Evolutionary conservation across 2,113 vertebrate species (phyloP).

Genomic region (Phasianus colchicus): DNA sequence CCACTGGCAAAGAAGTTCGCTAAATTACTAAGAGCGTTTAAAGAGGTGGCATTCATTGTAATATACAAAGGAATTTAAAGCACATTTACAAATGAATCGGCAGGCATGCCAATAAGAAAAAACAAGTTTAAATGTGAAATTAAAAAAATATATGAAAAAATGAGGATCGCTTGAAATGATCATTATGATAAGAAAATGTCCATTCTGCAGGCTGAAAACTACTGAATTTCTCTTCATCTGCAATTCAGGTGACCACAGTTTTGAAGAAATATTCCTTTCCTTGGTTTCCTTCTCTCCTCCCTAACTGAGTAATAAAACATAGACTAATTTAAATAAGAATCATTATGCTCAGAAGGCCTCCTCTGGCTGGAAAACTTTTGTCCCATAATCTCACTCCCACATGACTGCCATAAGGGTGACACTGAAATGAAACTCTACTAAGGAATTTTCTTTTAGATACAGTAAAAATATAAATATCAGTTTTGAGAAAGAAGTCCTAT

Average conservation of each 20-base stretch:
- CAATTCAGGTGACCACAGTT: conserved; percentile 60
- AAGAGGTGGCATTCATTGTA: conserved; percentile 74
- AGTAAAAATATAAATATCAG: conserved; percentile 55
- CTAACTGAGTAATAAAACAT: conserved; percentile 74
- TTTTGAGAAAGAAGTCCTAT: conserved; percentile 10
- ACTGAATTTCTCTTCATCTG: conserved; percentile 54
- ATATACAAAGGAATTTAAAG: conserved; percentile 75
- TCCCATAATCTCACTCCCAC: conserved; percentile 67
- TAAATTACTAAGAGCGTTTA: conserved; percentile 71
- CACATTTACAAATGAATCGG: conserved; percentile 72
- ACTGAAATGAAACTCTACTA: conserved; percentile 65
- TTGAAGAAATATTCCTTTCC: conserved; percentile 58
- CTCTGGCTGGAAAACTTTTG: conserved; percentile 70
- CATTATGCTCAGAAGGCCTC: conserved; percentile 74
- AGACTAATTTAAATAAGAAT: conserved; percentile 76
- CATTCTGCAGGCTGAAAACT: conserved; percentile 45
- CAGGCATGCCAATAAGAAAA: conserved; percentile 67
- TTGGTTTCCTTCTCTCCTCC: conserved; percentile 52
- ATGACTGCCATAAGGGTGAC: conserved; percentile 61
- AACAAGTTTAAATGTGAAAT: conserved; percentile 56
- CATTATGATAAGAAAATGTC: conserved; percentile 56
- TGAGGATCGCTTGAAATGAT: conserved; percentile 29
- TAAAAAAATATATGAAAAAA: neutral
- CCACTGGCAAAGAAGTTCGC: conserved; percentile 69
- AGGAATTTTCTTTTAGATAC: conserved; percentile 45